phyloP scores from a whole-genome alignment of 1,140 invertebrate genomes.

The Manduca sexta region DNA sequence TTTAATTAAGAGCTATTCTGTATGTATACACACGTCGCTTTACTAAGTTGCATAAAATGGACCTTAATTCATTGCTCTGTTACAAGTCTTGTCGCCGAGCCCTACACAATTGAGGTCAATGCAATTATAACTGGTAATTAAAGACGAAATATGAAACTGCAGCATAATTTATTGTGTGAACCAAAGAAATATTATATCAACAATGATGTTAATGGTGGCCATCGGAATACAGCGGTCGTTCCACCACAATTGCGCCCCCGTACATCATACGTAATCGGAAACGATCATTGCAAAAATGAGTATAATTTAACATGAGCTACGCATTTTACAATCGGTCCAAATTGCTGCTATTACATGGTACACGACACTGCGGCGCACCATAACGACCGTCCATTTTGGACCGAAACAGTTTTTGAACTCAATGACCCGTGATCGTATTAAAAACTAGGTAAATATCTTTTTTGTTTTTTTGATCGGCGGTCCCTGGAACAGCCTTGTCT shows the following conservation, averaged over 20 bases:
- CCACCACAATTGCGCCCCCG: constrained; percentile 26
- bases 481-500: constrained; percentile 31
- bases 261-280: constrained; percentile 62
- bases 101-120: too few relatives aligned
- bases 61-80: too few relatives aligned
- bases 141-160: too few relatives aligned
- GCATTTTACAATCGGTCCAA: constrained; percentile 51
- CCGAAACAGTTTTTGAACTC: constrained; percentile 13
- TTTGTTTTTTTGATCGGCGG: constrained; percentile 35
- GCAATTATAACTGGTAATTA: too few relatives aligned
- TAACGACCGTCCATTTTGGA: constrained; percentile 32
- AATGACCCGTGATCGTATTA: constrained; percentile 14
- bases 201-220: constrained; percentile 6
- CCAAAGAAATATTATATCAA: not conserved
- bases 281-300: constrained; percentile 64
- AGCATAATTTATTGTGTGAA: too few relatives aligned
- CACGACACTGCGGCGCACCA: constrained; percentile 39
- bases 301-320: constrained; percentile 55
- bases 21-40: too few relatives aligned
- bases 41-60: too few relatives aligned
- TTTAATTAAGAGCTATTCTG: too few relatives aligned
- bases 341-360: constrained; percentile 51
- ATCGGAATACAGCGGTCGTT: constrained; percentile 18
- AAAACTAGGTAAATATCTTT: constrained; percentile 3
- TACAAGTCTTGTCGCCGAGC: too few relatives aligned